Conservation (phyloP, 2,888 invertebrate genomes). For the Theretra japonica region DNA sequence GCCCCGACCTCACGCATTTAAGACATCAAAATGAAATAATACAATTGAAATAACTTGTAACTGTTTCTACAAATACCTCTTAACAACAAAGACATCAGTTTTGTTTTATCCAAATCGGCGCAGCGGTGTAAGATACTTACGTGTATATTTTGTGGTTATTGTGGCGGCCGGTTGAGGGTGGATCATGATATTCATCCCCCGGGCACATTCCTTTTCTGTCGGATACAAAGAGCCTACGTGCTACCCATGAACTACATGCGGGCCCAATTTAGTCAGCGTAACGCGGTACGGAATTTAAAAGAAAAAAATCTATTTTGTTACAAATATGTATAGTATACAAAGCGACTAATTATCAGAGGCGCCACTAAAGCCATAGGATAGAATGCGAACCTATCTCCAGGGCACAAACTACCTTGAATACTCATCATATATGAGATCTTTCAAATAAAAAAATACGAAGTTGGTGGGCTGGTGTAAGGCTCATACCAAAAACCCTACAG, state of each 20-base stretch:
- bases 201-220: background rate
- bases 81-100: background rate
- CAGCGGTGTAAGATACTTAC: background rate
- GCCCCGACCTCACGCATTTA: too few relatives aligned
- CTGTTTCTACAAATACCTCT: background rate
- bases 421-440: too few relatives aligned
- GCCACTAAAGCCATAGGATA: too few relatives aligned
- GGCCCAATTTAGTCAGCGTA: background rate
- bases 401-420: too few relatives aligned
- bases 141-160: background rate
- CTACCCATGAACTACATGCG: background rate
- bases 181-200: background rate
- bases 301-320: background rate
- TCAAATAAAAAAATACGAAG: too few relatives aligned
- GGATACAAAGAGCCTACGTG: slow-evolving; percentile 8
- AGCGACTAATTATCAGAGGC: too few relatives aligned
- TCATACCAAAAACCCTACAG: too few relatives aligned
- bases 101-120: background rate
- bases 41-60: background rate
- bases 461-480: too few relatives aligned
- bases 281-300: background rate
- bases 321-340: background rate
- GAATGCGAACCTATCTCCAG: too few relatives aligned
- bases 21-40: too few relatives aligned
- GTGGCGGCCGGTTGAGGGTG: background rate